Evolutionary conservation across 2,797 vertebrate species (phyloP).

Genomic region (Acipenser oxyrinchus): DNA sequence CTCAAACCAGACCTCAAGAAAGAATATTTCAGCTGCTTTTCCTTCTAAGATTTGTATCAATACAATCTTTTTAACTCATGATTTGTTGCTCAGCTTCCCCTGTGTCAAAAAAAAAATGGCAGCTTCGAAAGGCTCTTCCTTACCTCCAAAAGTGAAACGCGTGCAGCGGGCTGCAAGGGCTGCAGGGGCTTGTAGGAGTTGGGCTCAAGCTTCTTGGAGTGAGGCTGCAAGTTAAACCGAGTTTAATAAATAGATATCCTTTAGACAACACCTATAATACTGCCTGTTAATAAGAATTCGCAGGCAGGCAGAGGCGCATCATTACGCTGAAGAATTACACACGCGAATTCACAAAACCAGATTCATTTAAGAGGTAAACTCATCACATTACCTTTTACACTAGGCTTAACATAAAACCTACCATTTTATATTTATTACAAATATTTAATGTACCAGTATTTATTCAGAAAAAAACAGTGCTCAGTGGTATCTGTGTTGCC

Average conservation of each 20-base stretch:
- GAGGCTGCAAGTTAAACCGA: constrained; percentile 96
- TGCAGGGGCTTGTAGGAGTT: constrained; percentile 98
- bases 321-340: constrained; percentile 20
- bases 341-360: constrained; percentile 33
- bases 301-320: constrained; percentile 6
- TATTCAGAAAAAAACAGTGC: background rate
- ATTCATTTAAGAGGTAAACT: too few species aligned
- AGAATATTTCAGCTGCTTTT: too few species aligned
- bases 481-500: background rate
- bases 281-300: constrained; percentile 2
- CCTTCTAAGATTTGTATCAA: too few species aligned
- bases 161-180: constrained; percentile 96
- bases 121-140: constrained; percentile 59
- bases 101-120: constrained; percentile 32
- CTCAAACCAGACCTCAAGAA: too few species aligned
- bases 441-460: background rate
- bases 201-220: constrained; percentile 98
- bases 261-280: constrained; percentile 25
- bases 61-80: too few species aligned
- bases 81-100: background rate
- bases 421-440: too few species aligned
- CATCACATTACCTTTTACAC: background rate
- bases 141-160: constrained; percentile 99
- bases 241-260: constrained; percentile 50
- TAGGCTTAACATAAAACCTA: too few species aligned